phyloP scores from a whole-genome alignment of 37 sponge, comb jelly and placozoan species.

The Crambe crambe region DNA sequence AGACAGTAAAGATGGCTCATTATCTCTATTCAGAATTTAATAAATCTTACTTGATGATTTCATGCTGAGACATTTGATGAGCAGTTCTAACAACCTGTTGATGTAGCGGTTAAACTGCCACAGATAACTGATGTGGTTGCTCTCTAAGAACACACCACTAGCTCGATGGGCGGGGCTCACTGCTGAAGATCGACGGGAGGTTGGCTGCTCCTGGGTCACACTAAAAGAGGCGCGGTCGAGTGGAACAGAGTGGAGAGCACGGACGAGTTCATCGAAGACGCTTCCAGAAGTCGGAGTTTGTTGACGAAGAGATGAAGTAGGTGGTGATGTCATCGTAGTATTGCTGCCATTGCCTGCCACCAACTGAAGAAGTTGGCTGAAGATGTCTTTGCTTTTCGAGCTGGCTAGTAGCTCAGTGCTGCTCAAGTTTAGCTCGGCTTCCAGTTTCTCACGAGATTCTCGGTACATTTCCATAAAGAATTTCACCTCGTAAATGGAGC shows the following conservation, averaged over 20 bases:
- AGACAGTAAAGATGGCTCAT: no score
- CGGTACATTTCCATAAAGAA: conserved; percentile 19
- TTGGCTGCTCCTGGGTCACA: background rate
- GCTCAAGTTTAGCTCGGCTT: background rate
- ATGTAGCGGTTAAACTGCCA: conserved; percentile 48
- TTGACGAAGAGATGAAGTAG: background rate
- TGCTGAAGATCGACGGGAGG: background rate
- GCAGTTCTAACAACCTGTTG: conserved; percentile 37
- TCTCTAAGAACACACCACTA: background rate
- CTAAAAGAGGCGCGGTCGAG: background rate
- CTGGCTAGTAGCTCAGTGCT: background rate
- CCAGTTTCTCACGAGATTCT: conserved; percentile 19
- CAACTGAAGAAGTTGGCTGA: background rate
- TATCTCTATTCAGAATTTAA: no score
- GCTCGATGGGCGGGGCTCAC: background rate
- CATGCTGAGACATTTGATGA: conserved; percentile 26
- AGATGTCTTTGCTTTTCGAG: background rate
- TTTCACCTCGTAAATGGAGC: conserved; percentile 4
- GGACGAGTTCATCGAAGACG: conserved; percentile 40
- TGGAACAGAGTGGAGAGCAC: background rate
- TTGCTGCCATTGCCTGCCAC: background rate
- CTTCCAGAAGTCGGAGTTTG: background rate
- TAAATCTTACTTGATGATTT: conserved; percentile 12
- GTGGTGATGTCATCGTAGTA: no score
- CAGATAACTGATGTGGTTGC: conserved; percentile 17